Base-by-base conservation (phyloP, 2,888 invertebrate genomes). In the Andrena camellia region DNA sequence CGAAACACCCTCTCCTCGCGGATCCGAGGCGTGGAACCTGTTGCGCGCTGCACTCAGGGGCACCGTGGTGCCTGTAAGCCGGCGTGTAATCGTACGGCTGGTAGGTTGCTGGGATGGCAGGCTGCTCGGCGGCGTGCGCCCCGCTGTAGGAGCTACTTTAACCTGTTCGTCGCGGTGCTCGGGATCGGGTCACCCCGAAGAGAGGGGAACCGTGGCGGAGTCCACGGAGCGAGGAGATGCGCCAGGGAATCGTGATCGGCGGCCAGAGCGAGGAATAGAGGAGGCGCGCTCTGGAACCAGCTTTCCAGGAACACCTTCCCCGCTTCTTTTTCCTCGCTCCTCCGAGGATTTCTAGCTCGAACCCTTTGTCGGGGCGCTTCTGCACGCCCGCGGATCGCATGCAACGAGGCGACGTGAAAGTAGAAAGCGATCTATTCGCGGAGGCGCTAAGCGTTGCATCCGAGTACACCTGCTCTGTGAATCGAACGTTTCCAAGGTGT, bases 391-490 rank as follows among this genome's bases (percentile, higher is more conserved):
- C 62, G 13, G 35, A 50, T 62, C 60, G 67, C 74, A 63, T 23
- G 69, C 50, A 75, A 76, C 77, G 68, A 64, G 54, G 69, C 48
- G 48, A 78, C 70, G 86, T 83, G 87, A 87, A 87, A 87, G 88
- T 87, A 88, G 87, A 87, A 87, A 87, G 88, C 75, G 69, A 68
- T 20, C 57, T 52, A 33, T 60, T 69, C 64, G 48, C 64, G 33
- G 59, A 13, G 42, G 29, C 29, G 23, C 23, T 52, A 8, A 52
- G n/a, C 52, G n/a, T 20, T 52, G n/a, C 52, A 20, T n/a, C 52
- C 20, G 10, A 26, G 60, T 76, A 83, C 88, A 89, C 88, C 84
- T 86, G 86, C 77, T 77, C 57, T 54, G 33, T 31, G 54, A 23
- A 48, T 23, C 57, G 57, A 68, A n/a, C 29, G 17, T 31, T 35